Evolutionary conservation across 2,113 vertebrate species (phyloP).

Genomic region (Megaceryle torquata): DNA sequence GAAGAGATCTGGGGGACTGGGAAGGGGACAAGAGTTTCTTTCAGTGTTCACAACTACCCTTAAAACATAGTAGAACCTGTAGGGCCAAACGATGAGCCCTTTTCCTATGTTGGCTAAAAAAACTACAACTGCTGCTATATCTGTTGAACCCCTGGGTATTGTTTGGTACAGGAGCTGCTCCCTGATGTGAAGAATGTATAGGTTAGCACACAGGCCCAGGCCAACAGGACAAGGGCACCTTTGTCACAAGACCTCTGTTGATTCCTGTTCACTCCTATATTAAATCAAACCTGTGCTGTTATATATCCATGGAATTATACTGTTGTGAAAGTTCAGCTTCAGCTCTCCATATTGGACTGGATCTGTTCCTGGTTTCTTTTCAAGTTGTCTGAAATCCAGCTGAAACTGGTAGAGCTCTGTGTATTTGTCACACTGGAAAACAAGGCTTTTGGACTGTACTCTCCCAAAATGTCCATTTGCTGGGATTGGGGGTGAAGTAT

Average conservation of each 20-base stretch:
- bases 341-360: not conserved
- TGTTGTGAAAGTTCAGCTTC: not conserved
- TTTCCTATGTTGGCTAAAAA: not conserved
- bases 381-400: not conserved
- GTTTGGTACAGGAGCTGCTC: not conserved
- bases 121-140: not conserved
- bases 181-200: not conserved
- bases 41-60: not conserved
- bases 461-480: not conserved
- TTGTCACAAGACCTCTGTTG: not conserved
- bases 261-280: not conserved
- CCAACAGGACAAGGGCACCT: not conserved
- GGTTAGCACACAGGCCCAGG: not conserved
- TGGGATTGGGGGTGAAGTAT: not conserved
- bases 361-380: not conserved
- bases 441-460: not conserved
- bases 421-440: not conserved
- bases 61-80: not conserved
- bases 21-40: not conserved
- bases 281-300: not conserved
- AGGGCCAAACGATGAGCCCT: not conserved
- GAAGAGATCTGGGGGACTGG: not conserved
- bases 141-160: not conserved
- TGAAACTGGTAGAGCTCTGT: not conserved
- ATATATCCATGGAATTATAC: not conserved